Base-by-base conservation (phyloP, 2,113 vertebrate genomes). In the Hydrolagus affinis region DNA sequence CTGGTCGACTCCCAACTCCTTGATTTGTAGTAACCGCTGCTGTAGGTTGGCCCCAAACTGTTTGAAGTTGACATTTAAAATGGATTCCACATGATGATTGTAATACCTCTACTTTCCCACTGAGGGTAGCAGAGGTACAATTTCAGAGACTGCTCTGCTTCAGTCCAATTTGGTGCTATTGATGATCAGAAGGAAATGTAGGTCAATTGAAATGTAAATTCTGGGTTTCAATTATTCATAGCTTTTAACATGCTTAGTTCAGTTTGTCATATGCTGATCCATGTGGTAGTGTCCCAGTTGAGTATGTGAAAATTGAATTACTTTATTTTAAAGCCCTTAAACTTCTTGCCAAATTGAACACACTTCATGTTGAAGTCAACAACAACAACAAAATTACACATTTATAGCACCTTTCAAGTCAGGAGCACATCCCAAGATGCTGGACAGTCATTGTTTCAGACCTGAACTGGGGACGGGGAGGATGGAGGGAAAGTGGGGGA, bases 121-220 rank as follows among this genome's bases (percentile, higher is more conserved):
- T 32, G 78, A 32, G 60, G 62, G 78, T 23, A 83, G 23, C 25
- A 66, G 23, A 83, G 78, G 21, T 83, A 62, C n/a, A 66, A 28
- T 28, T 44, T 68, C 14, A 30, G 17, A 32, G 57, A 25, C 25
- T 32, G 2, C 23, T 30, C 25, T 32, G 2, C 23, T 30, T 10
- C 0, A 68, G 17, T 11, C 73, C 19, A 10, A 15, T 56, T 30
- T 75, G 73, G 17, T 56, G 56, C 66, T 28, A 21, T 25, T 80
- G 28, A 62, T 23, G 44, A 44, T 44, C 44, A 44, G 44, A 44
- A 44, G 6, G 6, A 44, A 64, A 80, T 83, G 17, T 64, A 32
- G 25, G 25, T 21, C 25, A 66, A n/a, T 83, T 14, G 70, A 68
- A 11, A 21, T 83, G 11, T 83, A 32, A 32, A 68, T 83, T 83